Conservation (phyloP, 2,113 vertebrate species). For the Sander lucioperca region DNA sequence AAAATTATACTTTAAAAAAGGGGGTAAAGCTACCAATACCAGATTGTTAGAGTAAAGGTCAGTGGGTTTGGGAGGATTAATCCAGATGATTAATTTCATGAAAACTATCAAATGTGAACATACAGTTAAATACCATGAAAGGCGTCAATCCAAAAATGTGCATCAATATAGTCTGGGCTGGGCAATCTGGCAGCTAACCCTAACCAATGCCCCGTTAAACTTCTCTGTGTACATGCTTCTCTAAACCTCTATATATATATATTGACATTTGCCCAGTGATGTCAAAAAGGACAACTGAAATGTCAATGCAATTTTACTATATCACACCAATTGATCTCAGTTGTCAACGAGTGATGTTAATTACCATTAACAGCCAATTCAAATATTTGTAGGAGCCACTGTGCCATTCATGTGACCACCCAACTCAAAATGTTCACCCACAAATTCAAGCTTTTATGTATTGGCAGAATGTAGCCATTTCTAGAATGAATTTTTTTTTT, state of each 20-base stretch:
- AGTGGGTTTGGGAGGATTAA: background rate
- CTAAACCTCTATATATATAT: background rate
- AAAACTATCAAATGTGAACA: background rate
- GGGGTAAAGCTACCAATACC: background rate
- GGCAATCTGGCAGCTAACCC: background rate
- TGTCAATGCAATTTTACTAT: background rate
- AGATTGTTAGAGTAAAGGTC: background rate
- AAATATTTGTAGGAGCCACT: background rate
- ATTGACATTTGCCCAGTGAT: background rate
- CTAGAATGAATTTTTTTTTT: conserved; percentile 25
- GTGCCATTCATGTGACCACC: background rate
- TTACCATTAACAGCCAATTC: background rate
- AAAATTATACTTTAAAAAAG: conserved; percentile 17
- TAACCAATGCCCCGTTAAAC: background rate
- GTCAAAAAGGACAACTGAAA: background rate
- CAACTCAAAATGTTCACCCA: background rate
- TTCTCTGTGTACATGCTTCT: background rate
- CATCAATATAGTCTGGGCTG: background rate
- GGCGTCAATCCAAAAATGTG: background rate
- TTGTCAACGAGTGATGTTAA: background rate
- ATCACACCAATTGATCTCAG: background rate
- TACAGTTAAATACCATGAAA: background rate
- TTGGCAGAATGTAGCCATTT: conserved; percentile 6
- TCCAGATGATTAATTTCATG: background rate
- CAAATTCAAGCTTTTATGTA: background rate